phyloP scores from a whole-genome alignment of 2,797 vertebrate species.

The Micropoecilia bifurca region DNA sequence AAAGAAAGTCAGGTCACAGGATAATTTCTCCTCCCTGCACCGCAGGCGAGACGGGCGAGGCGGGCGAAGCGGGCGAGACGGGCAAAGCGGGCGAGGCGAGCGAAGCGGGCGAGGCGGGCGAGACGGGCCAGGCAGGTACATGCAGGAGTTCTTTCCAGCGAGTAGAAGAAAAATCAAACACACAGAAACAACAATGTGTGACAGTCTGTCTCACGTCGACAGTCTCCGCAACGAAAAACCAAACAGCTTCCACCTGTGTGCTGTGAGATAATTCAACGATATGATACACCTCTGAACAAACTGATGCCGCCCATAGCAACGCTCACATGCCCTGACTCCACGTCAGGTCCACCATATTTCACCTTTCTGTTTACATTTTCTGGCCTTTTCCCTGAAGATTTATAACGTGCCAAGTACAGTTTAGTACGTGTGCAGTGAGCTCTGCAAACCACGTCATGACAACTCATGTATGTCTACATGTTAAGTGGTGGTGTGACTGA shows the following conservation, averaged over 20 bases:
- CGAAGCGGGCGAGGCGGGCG: too few species aligned
- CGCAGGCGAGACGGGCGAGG: too few species aligned
- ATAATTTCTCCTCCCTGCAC: constrained; percentile 93
- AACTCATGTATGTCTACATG: constrained; percentile 70
- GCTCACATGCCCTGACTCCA: constrained; percentile 25
- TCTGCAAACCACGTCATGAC: constrained; percentile 79
- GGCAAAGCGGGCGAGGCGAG: too few species aligned
- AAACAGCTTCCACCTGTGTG: constrained; percentile 60
- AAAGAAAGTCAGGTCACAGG: constrained; percentile 66
- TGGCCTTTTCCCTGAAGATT: constrained; percentile 66
- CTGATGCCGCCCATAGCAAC: constrained; percentile 33
- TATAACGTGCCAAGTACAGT: constrained; percentile 79
- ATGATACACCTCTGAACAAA: constrained; percentile 55
- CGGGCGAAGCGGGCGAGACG: too few species aligned
- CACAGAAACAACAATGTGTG: constrained; percentile 32
- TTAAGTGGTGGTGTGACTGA: constrained; percentile 29
- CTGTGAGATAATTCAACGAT: constrained; percentile 58
- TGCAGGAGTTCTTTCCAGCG: constrained; percentile 86
- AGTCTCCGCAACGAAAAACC: constrained; percentile 5
- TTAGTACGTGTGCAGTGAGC: constrained; percentile 82
- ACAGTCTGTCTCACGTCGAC: constrained; percentile 29
- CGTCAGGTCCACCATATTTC: constrained; percentile 57
- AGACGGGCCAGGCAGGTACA: constrained; percentile 90
- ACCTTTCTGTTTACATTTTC: constrained; percentile 69
- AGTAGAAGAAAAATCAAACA: constrained; percentile 69